Conservation (phyloP, 2,888 invertebrate species). For the Gastrophysa polygoni region DNA sequence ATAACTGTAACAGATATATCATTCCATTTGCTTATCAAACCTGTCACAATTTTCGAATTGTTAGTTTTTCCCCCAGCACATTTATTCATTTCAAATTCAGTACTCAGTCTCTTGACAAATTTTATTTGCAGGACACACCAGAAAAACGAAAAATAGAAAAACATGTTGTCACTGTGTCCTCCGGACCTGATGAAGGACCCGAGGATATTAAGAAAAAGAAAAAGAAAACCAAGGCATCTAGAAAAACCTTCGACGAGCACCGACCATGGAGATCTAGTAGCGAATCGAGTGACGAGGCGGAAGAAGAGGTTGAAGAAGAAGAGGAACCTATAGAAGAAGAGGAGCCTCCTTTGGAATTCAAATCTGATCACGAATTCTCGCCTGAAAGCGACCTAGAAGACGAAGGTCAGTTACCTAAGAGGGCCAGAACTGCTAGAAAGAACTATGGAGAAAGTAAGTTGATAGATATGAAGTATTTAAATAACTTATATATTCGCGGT, state of each 20-base stretch:
- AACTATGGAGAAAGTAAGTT: constrained; percentile 24
- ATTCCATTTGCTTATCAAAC: no score
- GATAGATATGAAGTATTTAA: no score
- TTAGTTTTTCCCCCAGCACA: no score
- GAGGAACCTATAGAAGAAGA: constrained; percentile 54
- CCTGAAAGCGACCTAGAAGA: constrained; percentile 85
- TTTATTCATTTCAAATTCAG: no score
- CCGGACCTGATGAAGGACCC: constrained; percentile 48
- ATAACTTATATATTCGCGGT: no score
- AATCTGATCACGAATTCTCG: constrained; percentile 91
- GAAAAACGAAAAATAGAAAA: constrained; percentile 15
- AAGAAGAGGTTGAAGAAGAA: constrained; percentile 56
- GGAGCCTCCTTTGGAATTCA: constrained; percentile 35
- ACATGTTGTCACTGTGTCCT: not conserved
- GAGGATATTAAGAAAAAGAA: constrained; percentile 55
- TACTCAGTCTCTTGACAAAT: no score
- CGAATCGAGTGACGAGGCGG: constrained; percentile 58
- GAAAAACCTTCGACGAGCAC: constrained; percentile 58
- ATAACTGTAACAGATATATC: no score
- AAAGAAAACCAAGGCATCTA: constrained; percentile 51
- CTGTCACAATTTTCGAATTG: no score
- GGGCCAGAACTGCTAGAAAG: constrained; percentile 85
- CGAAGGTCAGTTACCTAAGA: constrained; percentile 74
- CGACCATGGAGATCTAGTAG: constrained; percentile 68
- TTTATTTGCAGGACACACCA: not conserved